phyloP scores from a whole-genome alignment of 2,113 vertebrate genomes.

The Poeciliopsis turrubarensis region DNA sequence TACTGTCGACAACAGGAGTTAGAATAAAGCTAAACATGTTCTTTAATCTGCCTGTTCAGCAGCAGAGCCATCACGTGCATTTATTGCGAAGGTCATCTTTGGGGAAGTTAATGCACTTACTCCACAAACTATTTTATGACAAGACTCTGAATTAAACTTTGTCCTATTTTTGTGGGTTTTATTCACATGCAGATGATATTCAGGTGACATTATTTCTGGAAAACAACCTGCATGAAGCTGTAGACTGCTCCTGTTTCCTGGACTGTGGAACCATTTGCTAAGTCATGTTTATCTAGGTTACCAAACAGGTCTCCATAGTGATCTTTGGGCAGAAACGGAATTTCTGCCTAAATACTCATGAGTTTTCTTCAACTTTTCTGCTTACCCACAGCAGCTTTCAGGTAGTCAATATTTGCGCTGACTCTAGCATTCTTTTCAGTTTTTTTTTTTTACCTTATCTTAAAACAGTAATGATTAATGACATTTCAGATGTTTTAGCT shows the following conservation, averaged over 20 bases:
- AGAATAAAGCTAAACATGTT: neutral
- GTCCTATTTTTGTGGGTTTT: slow-evolving; percentile 23
- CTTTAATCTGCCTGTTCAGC: slow-evolving; percentile 42
- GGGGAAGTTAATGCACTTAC: slow-evolving; percentile 66
- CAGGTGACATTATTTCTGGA: neutral
- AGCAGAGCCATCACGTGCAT: slow-evolving; percentile 40
- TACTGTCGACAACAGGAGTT: neutral
- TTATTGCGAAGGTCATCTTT: neutral
- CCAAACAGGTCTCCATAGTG: neutral
- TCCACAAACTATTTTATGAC: slow-evolving; percentile 35
- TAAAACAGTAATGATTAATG: slow-evolving; percentile 29
- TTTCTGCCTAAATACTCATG: neutral
- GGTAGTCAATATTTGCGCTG: slow-evolving; percentile 13
- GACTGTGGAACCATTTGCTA: neutral
- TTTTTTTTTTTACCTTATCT: slow-evolving; percentile 16
- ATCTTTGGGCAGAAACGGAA: neutral
- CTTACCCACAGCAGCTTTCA: neutral
- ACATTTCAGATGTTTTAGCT: slow-evolving; percentile 3
- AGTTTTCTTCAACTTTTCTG: neutral
- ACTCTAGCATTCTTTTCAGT: slow-evolving; percentile 8
- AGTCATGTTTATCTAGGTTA: neutral
- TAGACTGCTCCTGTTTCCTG: neutral
- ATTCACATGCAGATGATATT: neutral
- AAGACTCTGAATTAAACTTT: slow-evolving; percentile 23
- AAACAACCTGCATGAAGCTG: neutral